Conservation (phyloP, 2,113 vertebrate genomes). For the Pangasianodon gigas region DNA sequence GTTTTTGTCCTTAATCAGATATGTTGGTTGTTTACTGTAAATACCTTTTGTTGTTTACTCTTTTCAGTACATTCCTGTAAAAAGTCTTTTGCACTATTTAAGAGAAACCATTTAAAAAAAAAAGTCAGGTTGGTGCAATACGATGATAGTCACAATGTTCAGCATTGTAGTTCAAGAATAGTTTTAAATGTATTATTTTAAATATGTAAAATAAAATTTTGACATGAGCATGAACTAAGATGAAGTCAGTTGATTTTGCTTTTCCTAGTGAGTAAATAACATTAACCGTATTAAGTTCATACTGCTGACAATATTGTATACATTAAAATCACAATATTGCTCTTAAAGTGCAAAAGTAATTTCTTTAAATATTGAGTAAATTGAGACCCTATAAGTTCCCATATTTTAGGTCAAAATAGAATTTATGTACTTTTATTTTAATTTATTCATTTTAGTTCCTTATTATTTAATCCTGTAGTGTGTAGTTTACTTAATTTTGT, state of each 20-base stretch:
- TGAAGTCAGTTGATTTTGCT: conserved; percentile 70
- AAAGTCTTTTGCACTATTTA: conserved; percentile 99
- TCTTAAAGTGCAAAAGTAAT: conserved; percentile 25
- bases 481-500: conserved; percentile 58
- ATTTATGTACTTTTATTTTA: conserved; percentile 28
- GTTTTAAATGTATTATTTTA: conserved; percentile 98
- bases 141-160: conserved; percentile 83
- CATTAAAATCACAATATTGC: background rate
- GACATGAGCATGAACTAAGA: conserved; percentile 90
- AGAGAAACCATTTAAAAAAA: conserved; percentile 79
- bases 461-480: conserved; percentile 55
- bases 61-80: conserved; percentile 95
- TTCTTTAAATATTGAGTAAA: background rate
- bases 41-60: conserved; percentile 78
- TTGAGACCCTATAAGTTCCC: background rate
- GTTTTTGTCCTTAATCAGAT: conserved; percentile 75
- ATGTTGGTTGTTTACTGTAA: conserved; percentile 86
- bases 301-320: background rate
- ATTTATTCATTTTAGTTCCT: conserved; percentile 56
- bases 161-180: conserved; percentile 91
- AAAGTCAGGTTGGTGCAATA: conserved; percentile 98
- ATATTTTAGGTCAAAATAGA: background rate
- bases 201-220: conserved; percentile 99
- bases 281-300: background rate
- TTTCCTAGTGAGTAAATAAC: conserved; percentile 50